phyloP scores from a whole-genome alignment of 2,797 vertebrate species.

The Centroberyx gerrardi region DNA sequence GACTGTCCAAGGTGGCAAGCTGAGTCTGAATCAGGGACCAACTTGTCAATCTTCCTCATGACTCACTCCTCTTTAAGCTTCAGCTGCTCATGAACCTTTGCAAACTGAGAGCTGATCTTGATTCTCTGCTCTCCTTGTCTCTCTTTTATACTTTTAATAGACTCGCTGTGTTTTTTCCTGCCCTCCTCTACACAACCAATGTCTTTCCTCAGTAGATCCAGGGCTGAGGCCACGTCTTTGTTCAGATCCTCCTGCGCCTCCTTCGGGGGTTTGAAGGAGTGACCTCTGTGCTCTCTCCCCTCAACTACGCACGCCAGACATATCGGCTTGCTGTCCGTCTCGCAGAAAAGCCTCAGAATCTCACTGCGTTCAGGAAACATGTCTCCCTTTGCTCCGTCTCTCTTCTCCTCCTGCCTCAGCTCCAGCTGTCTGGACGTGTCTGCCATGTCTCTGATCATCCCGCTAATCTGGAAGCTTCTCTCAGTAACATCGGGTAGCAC shows the following conservation, averaged over 20 bases:
- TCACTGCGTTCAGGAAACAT: conserved; percentile 31
- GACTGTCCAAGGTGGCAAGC: neutral
- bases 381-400: conserved; percentile 30
- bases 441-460: conserved; percentile 42
- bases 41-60: neutral
- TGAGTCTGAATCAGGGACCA: neutral
- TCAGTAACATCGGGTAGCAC: conserved; percentile 27
- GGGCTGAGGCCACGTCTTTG: neutral
- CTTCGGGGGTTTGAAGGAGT: neutral
- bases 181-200: neutral
- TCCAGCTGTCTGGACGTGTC: conserved; percentile 33
- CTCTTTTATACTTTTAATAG: neutral
- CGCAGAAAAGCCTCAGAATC: conserved; percentile 10
- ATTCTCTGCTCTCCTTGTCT: neutral
- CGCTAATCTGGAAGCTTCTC: conserved; percentile 48
- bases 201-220: neutral
- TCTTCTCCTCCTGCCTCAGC: conserved; percentile 24
- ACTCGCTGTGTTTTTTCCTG: neutral
- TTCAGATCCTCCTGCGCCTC: conserved; percentile 12
- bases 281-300: neutral
- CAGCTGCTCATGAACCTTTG: neutral
- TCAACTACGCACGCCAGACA: conserved; percentile 12
- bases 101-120: neutral
- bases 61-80: neutral
- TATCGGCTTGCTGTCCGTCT: conserved; percentile 13